Percentiles rank a stretch among this genome's conserved stretches.
Evolutionary conservation across 1,140 invertebrate genomes (phyloP).

Genomic region (Pachypsylla venusta): DNA sequence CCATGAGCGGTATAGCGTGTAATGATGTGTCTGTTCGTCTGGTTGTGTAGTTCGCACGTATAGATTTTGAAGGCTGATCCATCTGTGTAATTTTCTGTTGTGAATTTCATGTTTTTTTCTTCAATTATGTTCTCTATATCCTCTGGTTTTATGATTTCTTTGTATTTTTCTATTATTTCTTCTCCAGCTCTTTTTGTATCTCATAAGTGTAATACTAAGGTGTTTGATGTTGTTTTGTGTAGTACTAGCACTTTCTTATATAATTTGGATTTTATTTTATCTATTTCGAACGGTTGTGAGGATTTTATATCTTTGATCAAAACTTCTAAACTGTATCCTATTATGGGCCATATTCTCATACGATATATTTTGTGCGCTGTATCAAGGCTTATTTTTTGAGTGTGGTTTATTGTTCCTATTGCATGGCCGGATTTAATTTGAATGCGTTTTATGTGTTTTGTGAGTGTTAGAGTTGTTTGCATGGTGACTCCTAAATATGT

Average conservation of each 20-base stretch:
- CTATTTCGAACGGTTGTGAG: neutral
- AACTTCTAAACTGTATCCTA: neutral
- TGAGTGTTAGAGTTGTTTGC: neutral
- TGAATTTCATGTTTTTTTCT: neutral
- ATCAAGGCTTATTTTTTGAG: neutral
- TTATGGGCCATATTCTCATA: neutral
- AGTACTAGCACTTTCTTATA: neutral
- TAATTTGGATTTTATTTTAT: neutral
- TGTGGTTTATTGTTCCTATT: neutral
- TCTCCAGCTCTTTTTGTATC: neutral
- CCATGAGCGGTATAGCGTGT: too few species aligned
- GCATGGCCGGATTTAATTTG: neutral
- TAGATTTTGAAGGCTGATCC: too few species aligned
- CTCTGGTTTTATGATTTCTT: neutral
- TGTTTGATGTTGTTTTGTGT: neutral
- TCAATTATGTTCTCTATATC: neutral
- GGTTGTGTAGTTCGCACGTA: too few species aligned
- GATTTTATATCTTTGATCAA: neutral
- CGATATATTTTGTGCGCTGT: neutral
- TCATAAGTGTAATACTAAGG: neutral
- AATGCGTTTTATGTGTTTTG: neutral
- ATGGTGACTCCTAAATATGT: neutral
- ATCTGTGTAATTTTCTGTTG: neutral
- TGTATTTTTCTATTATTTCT: neutral
- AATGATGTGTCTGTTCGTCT: too few species aligned